phyloP scores from a whole-genome alignment of 2,113 vertebrate genomes.

The Speoplatyrhinus poulsoni region DNA sequence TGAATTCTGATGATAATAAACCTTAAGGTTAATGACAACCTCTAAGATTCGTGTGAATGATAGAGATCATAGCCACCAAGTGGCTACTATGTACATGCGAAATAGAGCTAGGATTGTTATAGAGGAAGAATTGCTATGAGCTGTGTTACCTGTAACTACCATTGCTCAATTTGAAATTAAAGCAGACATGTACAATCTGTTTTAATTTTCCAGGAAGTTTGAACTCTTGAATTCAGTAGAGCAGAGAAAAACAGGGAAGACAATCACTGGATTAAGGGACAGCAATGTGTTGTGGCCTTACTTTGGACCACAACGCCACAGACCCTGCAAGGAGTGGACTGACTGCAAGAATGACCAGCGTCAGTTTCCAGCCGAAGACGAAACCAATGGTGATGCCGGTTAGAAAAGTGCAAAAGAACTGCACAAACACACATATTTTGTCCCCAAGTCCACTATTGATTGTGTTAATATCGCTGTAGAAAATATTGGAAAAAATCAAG shows the following conservation, averaged over 20 bases:
- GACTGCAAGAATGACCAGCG: slow-evolving; percentile 76
- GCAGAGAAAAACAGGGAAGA: background rate
- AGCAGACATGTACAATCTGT: background rate
- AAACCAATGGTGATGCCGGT: slow-evolving; percentile 75
- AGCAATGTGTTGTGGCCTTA: slow-evolving; percentile 32
- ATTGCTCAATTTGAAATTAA: background rate
- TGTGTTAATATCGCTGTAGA: slow-evolving; percentile 77
- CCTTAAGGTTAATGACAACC: no score
- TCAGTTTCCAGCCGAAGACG: slow-evolving; percentile 78
- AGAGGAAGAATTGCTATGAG: background rate
- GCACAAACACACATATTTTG: slow-evolving; percentile 74
- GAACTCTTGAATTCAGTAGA: no score
- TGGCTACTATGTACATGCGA: slow-evolving; percentile 13
- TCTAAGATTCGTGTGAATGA: background rate
- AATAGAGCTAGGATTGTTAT: background rate
- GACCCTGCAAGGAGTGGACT: slow-evolving; percentile 73
- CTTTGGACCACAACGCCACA: slow-evolving; percentile 70
- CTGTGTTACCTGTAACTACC: background rate
- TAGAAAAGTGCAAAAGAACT: slow-evolving; percentile 71
- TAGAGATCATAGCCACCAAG: slow-evolving; percentile 50
- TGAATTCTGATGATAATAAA: no score
- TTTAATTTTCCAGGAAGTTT: no score
- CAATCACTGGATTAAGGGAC: no score
- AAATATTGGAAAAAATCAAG: background rate
- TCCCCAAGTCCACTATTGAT: slow-evolving; percentile 77